Percentiles rank a stretch among this genome's conserved stretches.
Evolutionary conservation across 2,888 invertebrate genomes (phyloP).

Genomic region (Byasa hedistus): DNA sequence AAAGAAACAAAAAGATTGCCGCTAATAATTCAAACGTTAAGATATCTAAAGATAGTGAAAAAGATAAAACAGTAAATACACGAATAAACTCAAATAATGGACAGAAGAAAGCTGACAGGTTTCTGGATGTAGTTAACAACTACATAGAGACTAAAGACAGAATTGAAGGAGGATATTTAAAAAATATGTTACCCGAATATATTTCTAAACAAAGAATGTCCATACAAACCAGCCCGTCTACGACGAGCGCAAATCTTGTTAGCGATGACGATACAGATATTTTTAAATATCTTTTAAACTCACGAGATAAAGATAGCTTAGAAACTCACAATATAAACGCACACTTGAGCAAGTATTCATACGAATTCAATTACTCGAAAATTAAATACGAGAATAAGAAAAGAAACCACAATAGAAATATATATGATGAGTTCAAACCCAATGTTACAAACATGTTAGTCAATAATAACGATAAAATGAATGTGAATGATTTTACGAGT

Average conservation of each 20-base stretch:
- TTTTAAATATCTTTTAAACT: constrained; percentile 24
- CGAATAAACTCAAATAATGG: constrained; percentile 14
- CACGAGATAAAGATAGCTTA: constrained; percentile 13
- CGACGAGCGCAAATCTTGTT: neutral
- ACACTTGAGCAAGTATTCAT: constrained; percentile 25
- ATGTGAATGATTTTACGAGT: neutral
- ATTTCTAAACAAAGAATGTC: constrained; percentile 34
- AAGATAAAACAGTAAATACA: constrained; percentile 8
- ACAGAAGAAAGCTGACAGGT: constrained; percentile 5
- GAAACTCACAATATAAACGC: constrained; percentile 26
- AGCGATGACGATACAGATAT: constrained; percentile 26
- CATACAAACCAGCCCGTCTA: neutral
- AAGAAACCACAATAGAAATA: neutral
- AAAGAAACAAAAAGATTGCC: neutral
- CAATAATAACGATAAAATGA: constrained; percentile 3
- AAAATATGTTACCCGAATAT: constrained; percentile 41
- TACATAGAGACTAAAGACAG: constrained; percentile 29
- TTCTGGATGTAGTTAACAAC: constrained; percentile 5
- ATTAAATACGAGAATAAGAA: constrained; percentile 12
- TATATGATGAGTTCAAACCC: constrained; percentile 1
- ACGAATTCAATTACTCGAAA: constrained; percentile 27
- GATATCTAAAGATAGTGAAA: neutral
- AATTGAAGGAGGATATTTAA: constrained; percentile 40
- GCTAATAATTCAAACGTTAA: constrained; percentile 8
- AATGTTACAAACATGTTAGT: constrained; percentile 3